phyloP scores from a whole-genome alignment of 92 coral and sea anemone species.

The Epizoanthus scotinus region DNA sequence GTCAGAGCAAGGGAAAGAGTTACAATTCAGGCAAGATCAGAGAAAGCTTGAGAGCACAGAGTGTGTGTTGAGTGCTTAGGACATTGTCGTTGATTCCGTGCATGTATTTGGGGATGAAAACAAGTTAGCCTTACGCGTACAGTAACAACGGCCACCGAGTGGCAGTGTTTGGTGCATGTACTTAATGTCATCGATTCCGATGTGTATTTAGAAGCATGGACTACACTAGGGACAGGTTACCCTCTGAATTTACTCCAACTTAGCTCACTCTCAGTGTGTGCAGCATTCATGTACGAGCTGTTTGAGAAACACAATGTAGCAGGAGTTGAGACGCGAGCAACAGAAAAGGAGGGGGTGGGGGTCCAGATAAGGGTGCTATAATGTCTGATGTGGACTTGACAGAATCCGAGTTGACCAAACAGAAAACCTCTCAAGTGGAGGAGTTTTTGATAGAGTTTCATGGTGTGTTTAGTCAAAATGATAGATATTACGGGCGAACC shows the following conservation, averaged over 20 bases:
- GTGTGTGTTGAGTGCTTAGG: background rate
- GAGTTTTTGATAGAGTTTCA: slow-evolving; percentile 1
- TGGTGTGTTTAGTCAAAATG: slow-evolving; percentile 11
- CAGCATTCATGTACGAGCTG: slow-evolving; percentile 12
- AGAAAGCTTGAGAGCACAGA: background rate
- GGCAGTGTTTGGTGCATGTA: slow-evolving; percentile 25
- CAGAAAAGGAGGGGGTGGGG: background rate
- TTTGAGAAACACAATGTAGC: background rate
- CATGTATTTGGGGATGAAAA: slow-evolving; percentile 23
- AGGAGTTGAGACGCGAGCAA: background rate
- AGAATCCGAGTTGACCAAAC: slow-evolving; percentile 15
- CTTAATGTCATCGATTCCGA: slow-evolving; percentile 14
- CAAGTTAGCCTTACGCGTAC: slow-evolving; percentile 20
- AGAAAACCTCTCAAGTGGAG: background rate
- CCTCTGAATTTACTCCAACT: background rate
- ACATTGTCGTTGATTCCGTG: slow-evolving; percentile 3
- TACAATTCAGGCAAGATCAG: too few species aligned
- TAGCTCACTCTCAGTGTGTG: slow-evolving; percentile 1
- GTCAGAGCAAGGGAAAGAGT: too few species aligned
- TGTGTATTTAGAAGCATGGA: slow-evolving; percentile 2
- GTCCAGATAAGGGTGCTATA: background rate
- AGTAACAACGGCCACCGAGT: slow-evolving; percentile 20
- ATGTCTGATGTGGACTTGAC: slow-evolving; percentile 19
- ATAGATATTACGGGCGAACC: slow-evolving; percentile 6
- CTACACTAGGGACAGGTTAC: slow-evolving; percentile 4